Evolutionary conservation across 23 tunicate genomes (phyloP), one percentile per base, ranked within the genome.

Genomic region (Diplosoma virens): DNA sequence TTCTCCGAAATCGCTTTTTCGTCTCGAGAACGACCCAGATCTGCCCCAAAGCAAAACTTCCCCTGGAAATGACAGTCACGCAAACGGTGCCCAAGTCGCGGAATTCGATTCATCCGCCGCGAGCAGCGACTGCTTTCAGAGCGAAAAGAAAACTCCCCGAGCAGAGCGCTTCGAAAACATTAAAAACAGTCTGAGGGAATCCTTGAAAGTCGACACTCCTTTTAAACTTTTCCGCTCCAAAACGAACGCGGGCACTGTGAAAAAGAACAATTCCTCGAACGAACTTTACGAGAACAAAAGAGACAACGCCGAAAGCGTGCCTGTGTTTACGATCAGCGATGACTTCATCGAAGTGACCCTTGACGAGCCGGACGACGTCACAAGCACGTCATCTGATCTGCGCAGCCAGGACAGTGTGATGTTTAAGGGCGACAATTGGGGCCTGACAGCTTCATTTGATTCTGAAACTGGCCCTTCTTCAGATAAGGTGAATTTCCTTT

Each of bases 261-360:
- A 11, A 37, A 72, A 47, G 61, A 23, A 17, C 75, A 28, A 63
- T 6, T 5, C 34, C 5, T 63, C 2, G 5, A 4, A 17, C 1
- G 34, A 26, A 2, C 3, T 34, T 3, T 4, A 34, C 25, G 17
- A 47, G 25, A 25, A 72, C 14, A 25, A 47, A 25, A 48, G 61
- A 16, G 48, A 48, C 34, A 47, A 36, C 28, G 60, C 6, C 60
- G 25, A 35, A 3, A 34, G 28, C 22, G 22, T 72, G 28, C 79
- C 86, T 27, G 59, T 72, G 18, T 36, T 81, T n/a, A 60, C 72
- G 30, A 52, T 81, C 41, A 72, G 60, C 81, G 95, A 66, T 56
- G 95, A 87, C 60, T 63, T 81, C 33, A 74, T 87, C 41, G 95
- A 87, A 47, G 95, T 87, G 18, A 81, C 82, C 1, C 32, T 87